Evolutionary conservation across 2,888 invertebrate species (phyloP).

Genomic region (Pterobdella sp.): DNA sequence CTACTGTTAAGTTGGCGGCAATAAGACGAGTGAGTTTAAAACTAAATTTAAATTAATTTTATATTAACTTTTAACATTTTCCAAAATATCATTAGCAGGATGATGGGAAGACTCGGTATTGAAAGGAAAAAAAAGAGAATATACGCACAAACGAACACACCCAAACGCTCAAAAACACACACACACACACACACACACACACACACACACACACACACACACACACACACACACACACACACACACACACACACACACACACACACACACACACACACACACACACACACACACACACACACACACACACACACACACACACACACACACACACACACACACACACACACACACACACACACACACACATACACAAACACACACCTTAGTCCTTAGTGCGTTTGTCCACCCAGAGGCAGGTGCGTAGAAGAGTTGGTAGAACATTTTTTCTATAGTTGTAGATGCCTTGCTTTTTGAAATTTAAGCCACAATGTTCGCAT

Average conservation of each 20-base stretch:
- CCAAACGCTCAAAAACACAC: neutral
- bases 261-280: slow-evolving; percentile 13
- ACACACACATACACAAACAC: slow-evolving; percentile 12
- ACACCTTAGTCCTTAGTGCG: neutral
- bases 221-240: slow-evolving; percentile 15
- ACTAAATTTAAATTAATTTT: too few species aligned
- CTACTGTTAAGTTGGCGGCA: too few species aligned
- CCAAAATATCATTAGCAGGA: too few species aligned
- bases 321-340: slow-evolving; percentile 5
- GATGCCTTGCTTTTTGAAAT: too few species aligned
- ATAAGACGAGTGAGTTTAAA: too few species aligned
- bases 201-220: slow-evolving; percentile 14
- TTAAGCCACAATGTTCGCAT: too few species aligned
- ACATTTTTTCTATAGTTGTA: too few species aligned
- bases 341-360: slow-evolving; percentile 12
- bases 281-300: slow-evolving; percentile 11
- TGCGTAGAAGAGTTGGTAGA: neutral
- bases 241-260: slow-evolving; percentile 23
- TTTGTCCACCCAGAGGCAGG: neutral
- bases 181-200: slow-evolving; percentile 12
- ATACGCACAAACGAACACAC: slow-evolving; percentile 10
- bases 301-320: slow-evolving; percentile 7
- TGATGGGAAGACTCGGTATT: neutral
- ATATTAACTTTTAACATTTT: too few species aligned
- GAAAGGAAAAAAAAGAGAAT: neutral